Conservation (phyloP, 37 sponge, comb jelly and placozoan species). For the Petrosia ficiformis region DNA sequence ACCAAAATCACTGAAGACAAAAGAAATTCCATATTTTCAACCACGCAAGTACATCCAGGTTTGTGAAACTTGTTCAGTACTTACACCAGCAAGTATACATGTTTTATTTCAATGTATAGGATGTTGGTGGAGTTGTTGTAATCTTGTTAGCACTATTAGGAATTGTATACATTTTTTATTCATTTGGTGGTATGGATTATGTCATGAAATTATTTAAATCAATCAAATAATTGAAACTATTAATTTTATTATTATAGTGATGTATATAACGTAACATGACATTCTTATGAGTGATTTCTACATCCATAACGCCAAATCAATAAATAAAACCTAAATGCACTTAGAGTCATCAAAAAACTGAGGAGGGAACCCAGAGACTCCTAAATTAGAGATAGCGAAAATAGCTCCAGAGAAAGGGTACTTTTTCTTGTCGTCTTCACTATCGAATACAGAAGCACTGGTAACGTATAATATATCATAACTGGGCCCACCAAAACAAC, state of each 20-base stretch:
- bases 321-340: neutral
- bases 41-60: neutral
- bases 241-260: too few species aligned
- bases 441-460: neutral
- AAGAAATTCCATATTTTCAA: neutral
- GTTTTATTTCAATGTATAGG: too few species aligned
- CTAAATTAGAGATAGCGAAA: conserved; percentile 42
- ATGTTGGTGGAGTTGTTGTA: too few species aligned
- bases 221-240: too few species aligned
- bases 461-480: conserved; percentile 54
- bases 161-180: too few species aligned
- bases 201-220: too few species aligned
- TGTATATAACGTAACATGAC: too few species aligned
- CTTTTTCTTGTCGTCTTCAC: neutral
- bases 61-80: too few species aligned
- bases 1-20: neutral
- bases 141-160: too few species aligned
- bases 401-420: conserved; percentile 42
- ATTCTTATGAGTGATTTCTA: too few species aligned
- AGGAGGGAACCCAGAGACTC: conserved; percentile 31
- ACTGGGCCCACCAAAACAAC: conserved; percentile 67
- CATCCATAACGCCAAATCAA: neutral
- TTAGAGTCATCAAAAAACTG: conserved; percentile 13
- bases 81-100: too few species aligned
- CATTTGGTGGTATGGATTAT: too few species aligned